phyloP scores from a whole-genome alignment of 2,113 vertebrate species.

The Vombatus ursinus region DNA sequence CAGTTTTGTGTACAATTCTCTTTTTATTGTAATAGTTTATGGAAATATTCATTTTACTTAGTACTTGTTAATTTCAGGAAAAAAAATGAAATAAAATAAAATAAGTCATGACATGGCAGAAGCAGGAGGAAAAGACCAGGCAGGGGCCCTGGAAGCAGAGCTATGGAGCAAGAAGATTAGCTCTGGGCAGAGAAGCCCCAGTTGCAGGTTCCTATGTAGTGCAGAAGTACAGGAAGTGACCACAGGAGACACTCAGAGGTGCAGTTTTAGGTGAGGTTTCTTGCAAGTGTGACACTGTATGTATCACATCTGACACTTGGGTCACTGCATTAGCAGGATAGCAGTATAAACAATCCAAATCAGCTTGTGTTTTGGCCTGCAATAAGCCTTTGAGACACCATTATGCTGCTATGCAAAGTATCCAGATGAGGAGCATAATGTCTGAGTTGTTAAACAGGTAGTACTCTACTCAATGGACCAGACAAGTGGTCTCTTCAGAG shows the following conservation, averaged over 20 bases:
- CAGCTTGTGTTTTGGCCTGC: background rate
- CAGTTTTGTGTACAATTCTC: background rate
- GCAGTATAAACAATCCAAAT: background rate
- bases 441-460: background rate
- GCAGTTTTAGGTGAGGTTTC: background rate
- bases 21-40: background rate
- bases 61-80: background rate
- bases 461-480: no score
- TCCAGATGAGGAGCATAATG: background rate
- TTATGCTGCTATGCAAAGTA: background rate
- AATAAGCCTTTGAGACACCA: background rate
- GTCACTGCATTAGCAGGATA: background rate
- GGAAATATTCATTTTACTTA: background rate
- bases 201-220: background rate
- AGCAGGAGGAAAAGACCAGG: background rate
- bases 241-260: background rate
- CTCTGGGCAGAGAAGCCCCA: background rate
- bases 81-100: background rate
- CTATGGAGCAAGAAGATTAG: background rate
- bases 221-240: background rate
- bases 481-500: background rate
- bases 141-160: background rate
- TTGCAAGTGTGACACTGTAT: background rate
- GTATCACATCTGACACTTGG: background rate
- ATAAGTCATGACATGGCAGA: background rate